Evolutionary conservation across 2,888 invertebrate genomes (phyloP).

Genomic region (Amphipoea lucens): DNA sequence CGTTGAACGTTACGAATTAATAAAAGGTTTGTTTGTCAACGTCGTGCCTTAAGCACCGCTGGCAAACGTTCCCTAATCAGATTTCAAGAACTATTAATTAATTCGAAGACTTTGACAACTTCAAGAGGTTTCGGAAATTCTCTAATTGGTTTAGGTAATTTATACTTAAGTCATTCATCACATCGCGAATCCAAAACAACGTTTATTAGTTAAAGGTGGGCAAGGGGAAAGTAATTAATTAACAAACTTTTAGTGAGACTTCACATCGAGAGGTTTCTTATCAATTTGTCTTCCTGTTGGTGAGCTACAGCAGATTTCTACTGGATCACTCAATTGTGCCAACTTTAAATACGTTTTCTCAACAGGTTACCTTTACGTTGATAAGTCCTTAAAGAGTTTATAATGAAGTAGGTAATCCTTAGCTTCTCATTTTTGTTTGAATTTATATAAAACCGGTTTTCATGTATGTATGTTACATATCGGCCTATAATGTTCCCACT

Average conservation of each 20-base stretch:
- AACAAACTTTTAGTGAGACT: slow-evolving; percentile 76
- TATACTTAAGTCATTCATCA: slow-evolving; percentile 81
- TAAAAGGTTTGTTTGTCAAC: slow-evolving; percentile 58
- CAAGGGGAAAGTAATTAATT: slow-evolving; percentile 78
- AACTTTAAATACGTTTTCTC: slow-evolving; percentile 57
- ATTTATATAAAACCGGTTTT: background rate
- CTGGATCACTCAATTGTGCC: slow-evolving; percentile 49
- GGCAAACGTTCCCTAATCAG: slow-evolving; percentile 61
- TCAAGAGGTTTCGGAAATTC: slow-evolving; percentile 74
- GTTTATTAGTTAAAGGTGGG: slow-evolving; percentile 74
- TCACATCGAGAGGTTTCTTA: slow-evolving; percentile 70
- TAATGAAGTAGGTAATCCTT: slow-evolving; percentile 19
- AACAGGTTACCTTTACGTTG: slow-evolving; percentile 46
- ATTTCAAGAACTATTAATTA: slow-evolving; percentile 75
- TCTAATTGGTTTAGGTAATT: slow-evolving; percentile 78
- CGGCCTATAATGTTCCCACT: background rate
- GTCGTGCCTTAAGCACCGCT: slow-evolving; percentile 42
- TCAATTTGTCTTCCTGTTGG: slow-evolving; percentile 68
- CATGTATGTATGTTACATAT: too few species aligned
- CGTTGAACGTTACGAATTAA: slow-evolving; percentile 45
- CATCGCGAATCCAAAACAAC: slow-evolving; percentile 74
- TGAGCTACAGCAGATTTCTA: slow-evolving; percentile 48
- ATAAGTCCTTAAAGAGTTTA: slow-evolving; percentile 29
- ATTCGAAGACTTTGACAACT: slow-evolving; percentile 76
- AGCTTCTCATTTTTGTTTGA: slow-evolving; percentile 22